Evolutionary conservation across 2,888 invertebrate species (phyloP), one percentile per base, ranked within the genome.

Genomic region (Bibio marci): DNA sequence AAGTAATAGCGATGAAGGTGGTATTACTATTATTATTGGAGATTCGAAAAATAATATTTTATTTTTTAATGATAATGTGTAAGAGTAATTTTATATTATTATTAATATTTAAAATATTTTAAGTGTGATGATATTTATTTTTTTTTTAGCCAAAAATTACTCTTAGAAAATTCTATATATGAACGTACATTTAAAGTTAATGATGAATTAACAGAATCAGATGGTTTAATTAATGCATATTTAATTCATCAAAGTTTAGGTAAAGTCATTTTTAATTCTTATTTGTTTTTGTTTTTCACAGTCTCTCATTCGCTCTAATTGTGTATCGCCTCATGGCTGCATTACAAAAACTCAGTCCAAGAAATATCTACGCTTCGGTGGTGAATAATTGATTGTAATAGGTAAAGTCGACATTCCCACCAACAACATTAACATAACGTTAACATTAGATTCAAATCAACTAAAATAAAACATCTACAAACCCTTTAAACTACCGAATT

Each of bases 31-130:
- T 14, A 49, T 81, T 40, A 66, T 77, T 26, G 80, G 80, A 0
- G 76, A 79, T 55, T 69, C 67, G 1, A 58, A 70, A 39, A 79
- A 80, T 52, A 64, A 68, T 49, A 50, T 79, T 8, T 52, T 80
- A 30, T 52, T 69, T 34, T 64, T 71, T 40, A 62, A 65, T 41
- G 61, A 64, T 48, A 67, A 71, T 51, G 63, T 62, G 75, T 76
- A 62, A 60, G 65, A 34, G 35, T 44, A 35, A 40, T 30, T 38
- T 35, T 12, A 11, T 15, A 31, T 13, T 35, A 19, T 38, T 11
- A 34, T 27, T 30, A 39, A 13, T 22, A 35, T n/a, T 30, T 13
- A 35, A 13, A 35, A 30, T 22, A 40, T 35, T 14, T 25, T 13
- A 25, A 39, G 14, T 37, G 22, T 26, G n/a, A n/a, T n/a, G n/a